Evolutionary conservation across 2,113 vertebrate species (phyloP).

Genomic region (Callipepla californica): DNA sequence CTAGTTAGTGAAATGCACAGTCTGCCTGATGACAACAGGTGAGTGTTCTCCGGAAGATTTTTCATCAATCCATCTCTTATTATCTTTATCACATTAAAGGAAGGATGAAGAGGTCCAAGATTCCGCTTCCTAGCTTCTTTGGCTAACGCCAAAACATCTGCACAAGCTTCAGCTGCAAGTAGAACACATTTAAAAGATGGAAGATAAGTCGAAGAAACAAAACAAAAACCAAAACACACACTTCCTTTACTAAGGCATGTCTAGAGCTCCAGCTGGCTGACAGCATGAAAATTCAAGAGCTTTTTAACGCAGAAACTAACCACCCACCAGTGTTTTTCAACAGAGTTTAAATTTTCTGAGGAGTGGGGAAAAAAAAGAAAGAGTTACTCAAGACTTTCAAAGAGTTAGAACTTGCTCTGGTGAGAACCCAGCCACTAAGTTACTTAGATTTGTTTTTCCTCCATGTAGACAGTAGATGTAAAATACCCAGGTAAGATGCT

Average conservation of each 20-base stretch:
- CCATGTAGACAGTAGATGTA: neutral
- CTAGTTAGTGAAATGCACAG: slow-evolving; percentile 89
- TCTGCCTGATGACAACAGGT: slow-evolving; percentile 79
- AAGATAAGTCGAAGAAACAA: neutral
- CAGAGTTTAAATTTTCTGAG: neutral
- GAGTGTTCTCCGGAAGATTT: slow-evolving; percentile 84
- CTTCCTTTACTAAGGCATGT: neutral
- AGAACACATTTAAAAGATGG: neutral
- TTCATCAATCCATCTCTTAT: slow-evolving; percentile 77
- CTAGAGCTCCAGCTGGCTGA: neutral
- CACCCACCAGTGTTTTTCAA: neutral
- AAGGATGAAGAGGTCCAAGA: slow-evolving; percentile 88
- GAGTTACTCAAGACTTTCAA: neutral
- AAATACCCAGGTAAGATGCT: neutral
- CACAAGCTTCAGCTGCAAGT: slow-evolving; percentile 70
- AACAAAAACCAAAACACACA: neutral
- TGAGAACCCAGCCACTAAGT: neutral
- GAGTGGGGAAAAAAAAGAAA: neutral
- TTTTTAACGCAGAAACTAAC: neutral
- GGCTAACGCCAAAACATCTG: slow-evolving; percentile 74
- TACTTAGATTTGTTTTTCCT: neutral
- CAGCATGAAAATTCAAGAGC: neutral
- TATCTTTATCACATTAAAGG: slow-evolving; percentile 83
- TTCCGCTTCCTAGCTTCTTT: slow-evolving; percentile 84
- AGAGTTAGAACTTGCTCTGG: neutral